These are phyloP conservation scores for Charanyca ferruginea DNA, from an alignment of 2,888 invertebrate genomes.

Conservation along the genomic window DNA sequence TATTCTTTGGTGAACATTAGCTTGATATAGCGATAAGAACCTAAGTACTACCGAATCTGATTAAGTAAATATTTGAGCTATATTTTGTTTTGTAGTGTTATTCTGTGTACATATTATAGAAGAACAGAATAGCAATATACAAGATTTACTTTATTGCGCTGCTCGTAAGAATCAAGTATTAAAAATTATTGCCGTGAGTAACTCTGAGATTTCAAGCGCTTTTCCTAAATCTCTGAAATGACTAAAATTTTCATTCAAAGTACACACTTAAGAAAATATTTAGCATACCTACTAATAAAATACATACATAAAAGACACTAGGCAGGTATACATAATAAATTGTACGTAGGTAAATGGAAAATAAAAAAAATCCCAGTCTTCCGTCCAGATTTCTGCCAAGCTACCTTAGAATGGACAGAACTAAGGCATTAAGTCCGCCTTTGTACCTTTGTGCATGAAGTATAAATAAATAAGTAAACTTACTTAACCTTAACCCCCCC, in stretches of 20 bases:
- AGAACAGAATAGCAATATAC: conserved; percentile 2
- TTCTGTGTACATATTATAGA: not conserved
- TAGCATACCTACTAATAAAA: not conserved
- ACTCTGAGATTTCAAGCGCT: conserved; percentile 4
- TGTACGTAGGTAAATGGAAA: too few species aligned
- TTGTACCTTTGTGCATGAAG: too few species aligned
- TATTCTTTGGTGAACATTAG: too few species aligned
- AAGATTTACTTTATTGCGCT: conserved; percentile 21
- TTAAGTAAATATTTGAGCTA: not conserved
- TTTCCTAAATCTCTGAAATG: not conserved
- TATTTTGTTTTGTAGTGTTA: not conserved
- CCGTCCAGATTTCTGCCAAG: too few species aligned
- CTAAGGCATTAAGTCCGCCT: too few species aligned
- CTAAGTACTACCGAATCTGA: not conserved
- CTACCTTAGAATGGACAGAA: too few species aligned
- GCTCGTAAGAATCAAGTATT: conserved; percentile 52
- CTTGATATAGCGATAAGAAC: too few species aligned
- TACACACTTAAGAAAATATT: not conserved
- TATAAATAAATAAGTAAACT: too few species aligned
- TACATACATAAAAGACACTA: too few species aligned
- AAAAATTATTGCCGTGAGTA: conserved; percentile 32
- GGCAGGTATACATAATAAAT: too few species aligned
- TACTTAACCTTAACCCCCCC: too few species aligned
- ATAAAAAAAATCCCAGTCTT: too few species aligned
- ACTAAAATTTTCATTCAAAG: conserved; percentile 25